Base-by-base conservation (phyloP, 2,113 vertebrate genomes). In the Oceanodroma tethys region DNA sequence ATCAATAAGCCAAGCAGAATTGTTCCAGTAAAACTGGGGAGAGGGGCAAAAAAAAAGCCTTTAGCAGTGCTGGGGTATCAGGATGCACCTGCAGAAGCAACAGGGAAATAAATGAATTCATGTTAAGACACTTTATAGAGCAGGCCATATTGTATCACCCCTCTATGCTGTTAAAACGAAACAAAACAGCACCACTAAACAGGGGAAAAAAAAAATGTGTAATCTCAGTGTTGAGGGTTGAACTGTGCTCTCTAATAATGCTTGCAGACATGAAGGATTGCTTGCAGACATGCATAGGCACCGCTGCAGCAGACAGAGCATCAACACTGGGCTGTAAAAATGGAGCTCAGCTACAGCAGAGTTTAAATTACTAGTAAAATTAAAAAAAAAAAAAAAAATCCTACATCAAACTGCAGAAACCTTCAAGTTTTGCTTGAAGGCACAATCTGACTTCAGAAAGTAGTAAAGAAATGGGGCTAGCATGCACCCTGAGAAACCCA, bases 261-360 rank as follows among this genome's bases (percentile, higher is more conserved):
- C 19, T 34, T 43, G 43, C 34, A 60, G 27, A 26, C 17, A 3
- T 42, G 25, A 65, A 66, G 26, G 12, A 62, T 8, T 26, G n/a
- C n/a, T 40, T 40, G 29, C 47, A 82, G 38, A 53, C 34, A 27
- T 7, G 19, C 43, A 47, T 1, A 70, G 30, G 22, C 32, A 92
- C 43, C 1, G 0, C 63, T 30, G 19, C 32, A 43, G 40, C 7
- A 17, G 19, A 27, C 0, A 36, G 4, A 50, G 45, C n/a, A 38
- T 26, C 56, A 78, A 45, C 22, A 17, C 13, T 6, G 7, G n/a
- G 22, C 30, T 65, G 26, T 48, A n/a, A 70, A 82, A 74, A 48
- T 4, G 6, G 30, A 87, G 50, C 26, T 65, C 38, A n/a, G 42
- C 43, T 59, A n/a, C 22, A 67, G 20, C 48, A 68, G 40, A 42